These are phyloP conservation scores for Nomada ferruginata DNA, from an alignment of 2,888 invertebrate species.

Conservation along the genomic window DNA sequence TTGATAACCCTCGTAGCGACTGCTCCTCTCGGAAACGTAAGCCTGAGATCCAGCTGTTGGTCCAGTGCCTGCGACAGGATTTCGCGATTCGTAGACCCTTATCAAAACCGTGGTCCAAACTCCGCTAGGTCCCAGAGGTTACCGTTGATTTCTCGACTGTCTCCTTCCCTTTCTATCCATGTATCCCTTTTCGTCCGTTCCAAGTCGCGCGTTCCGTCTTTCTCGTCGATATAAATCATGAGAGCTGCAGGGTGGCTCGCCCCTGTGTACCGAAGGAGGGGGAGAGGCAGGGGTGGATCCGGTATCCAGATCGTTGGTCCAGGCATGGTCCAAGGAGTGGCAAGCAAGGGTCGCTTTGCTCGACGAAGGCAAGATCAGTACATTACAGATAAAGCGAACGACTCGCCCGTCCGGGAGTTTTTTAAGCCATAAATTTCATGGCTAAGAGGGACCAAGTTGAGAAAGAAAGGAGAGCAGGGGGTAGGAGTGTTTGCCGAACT, in stretches of 20 bases:
- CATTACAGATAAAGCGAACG: conserved; percentile 84
- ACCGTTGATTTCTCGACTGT: conserved; percentile 52
- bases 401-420: conserved; percentile 81
- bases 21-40: conserved; percentile 46
- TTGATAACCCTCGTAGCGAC: conserved; percentile 16
- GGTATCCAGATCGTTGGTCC: conserved; percentile 73
- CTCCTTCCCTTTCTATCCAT: conserved; percentile 28
- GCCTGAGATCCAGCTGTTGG: conserved; percentile 54
- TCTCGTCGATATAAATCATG: conserved; percentile 80
- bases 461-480: conserved; percentile 39
- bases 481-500: conserved; percentile 84
- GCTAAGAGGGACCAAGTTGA: conserved; percentile 56
- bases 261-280: conserved; percentile 69
- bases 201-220: conserved; percentile 44
- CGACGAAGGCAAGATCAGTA: conserved; percentile 83
- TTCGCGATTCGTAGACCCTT: conserved; percentile 67
- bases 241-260: conserved; percentile 69
- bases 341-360: conserved; percentile 64
- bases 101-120: conserved; percentile 67
- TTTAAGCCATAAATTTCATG: conserved; percentile 83
- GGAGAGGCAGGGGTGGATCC: conserved; percentile 58
- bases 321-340: conserved; percentile 62
- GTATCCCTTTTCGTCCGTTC: conserved; percentile 25
- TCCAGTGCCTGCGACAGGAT: conserved; percentile 50
- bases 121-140: conserved; percentile 54